Percentiles rank a stretch among this genome's conserved stretches.
phyloP scores from a whole-genome alignment of 2,888 invertebrate genomes.

The Drosophila mimetica region DNA sequence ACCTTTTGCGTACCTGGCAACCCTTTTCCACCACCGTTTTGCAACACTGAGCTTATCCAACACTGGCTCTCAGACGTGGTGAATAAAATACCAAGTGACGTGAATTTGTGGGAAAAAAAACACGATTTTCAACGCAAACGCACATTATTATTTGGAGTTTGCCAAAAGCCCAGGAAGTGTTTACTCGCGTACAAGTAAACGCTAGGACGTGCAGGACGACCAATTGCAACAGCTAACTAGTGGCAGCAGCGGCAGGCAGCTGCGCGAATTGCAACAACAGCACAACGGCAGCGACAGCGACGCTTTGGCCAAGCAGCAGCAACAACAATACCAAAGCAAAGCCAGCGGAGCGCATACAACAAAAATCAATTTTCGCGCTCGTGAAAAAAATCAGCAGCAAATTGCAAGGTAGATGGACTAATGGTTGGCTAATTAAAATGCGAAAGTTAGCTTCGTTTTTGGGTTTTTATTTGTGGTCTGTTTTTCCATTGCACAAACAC shows the following conservation, averaged over 20 bases:
- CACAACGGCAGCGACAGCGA: constrained; percentile 33
- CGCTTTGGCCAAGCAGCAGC: constrained; percentile 41
- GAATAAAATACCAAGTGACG: constrained; percentile 73
- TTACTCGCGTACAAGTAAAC: not conserved
- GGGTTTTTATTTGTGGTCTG: constrained; percentile 19
- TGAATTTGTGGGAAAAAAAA: constrained; percentile 74
- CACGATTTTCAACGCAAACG: constrained; percentile 63
- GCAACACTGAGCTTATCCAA: not conserved
- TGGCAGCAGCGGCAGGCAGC: constrained; percentile 43
- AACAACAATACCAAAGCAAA: constrained; percentile 41
- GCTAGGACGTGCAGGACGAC: constrained; percentile 27
- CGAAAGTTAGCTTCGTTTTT: constrained; percentile 10
- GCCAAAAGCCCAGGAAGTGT: not conserved
- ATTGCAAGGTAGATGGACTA: constrained; percentile 58
- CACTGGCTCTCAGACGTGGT: constrained; percentile 58
- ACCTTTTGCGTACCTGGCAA: not conserved
- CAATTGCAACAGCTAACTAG: constrained; percentile 56
- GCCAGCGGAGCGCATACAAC: constrained; percentile 36
- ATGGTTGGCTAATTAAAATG: constrained; percentile 12
- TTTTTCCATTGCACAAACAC: constrained; percentile 36
- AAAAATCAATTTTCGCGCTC: constrained; percentile 74
- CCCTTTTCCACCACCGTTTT: not conserved
- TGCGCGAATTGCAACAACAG: constrained; percentile 9
- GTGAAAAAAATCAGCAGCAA: constrained; percentile 36
- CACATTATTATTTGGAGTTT: constrained; percentile 18